Conservation (phyloP, 1,140 invertebrate genomes). For the Cotesia glomerata region DNA sequence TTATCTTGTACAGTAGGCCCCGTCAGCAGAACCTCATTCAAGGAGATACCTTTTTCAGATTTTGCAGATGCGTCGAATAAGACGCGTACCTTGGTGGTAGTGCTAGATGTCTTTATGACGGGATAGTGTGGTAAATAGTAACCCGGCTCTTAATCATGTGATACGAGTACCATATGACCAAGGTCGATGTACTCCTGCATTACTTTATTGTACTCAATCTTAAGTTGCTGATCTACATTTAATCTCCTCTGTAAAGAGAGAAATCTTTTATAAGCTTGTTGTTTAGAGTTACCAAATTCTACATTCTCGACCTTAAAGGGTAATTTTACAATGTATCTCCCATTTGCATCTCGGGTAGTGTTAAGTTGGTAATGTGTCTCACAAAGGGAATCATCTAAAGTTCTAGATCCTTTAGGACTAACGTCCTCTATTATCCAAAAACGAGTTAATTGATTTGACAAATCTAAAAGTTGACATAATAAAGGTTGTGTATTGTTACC, state of each 20-base stretch:
- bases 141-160: no score
- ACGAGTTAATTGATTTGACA: conserved; percentile 14
- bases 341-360: not conserved
- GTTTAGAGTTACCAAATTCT: conserved; percentile 21
- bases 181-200: no score
- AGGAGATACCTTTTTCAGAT: conserved; percentile 31
- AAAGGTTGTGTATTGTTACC: not conserved
- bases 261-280: conserved; percentile 16
- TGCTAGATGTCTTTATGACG: no score
- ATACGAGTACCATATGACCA: no score
- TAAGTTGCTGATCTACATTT: conserved; percentile 19
- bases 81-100: no score
- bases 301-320: conserved; percentile 17
- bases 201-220: no score
- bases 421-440: conserved; percentile 23
- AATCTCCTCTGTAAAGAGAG: conserved; percentile 13
- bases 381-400: conserved; percentile 1
- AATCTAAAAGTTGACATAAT: conserved; percentile 20
- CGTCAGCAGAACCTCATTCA: conserved; percentile 46
- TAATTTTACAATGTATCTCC: conserved; percentile 19
- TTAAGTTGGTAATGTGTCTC: conserved; percentile 22
- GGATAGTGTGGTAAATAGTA: no score
- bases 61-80: conserved; percentile 44
- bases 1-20: conserved; percentile 44
- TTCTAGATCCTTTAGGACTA: not conserved